Evolutionary conservation across 2,113 vertebrate genomes (phyloP), one percentile per base, ranked within the genome.

Genomic region (Pelecanus crispus): DNA sequence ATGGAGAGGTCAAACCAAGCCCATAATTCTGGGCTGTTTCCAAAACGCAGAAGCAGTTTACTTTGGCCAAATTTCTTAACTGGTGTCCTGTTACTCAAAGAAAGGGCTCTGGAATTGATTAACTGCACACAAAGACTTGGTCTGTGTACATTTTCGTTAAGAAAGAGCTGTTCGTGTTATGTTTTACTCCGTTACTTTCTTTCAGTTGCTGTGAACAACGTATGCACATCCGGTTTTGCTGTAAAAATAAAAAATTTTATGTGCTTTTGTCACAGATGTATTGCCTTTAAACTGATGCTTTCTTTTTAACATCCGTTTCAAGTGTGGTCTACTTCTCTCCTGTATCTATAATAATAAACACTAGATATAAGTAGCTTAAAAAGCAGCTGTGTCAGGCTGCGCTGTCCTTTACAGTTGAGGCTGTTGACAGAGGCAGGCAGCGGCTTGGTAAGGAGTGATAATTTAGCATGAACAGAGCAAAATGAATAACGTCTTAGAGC

Each of bases 31-130:
- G 67, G 44, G 34, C 81, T 75, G 49, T 82, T 91, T 87, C 82
- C 61, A 85, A 92, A 95, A 94, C 74, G 62, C 86, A 92, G 90
- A 84, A 94, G 82, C 66, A 83, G 72, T 96, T 96, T 94, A 62
- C 95, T 92, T 84, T 96, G 92, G 81, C 84, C 56, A n/a, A n/a
- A 34, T 82, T 94, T 96, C 84, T 80, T 93, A 61, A 63, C 50
- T 79, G 62, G 62, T 90, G 49, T 91, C 58, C 55, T 82, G 44
- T 91, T 96, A 93, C 59, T 62, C 63, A 83, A 88, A 77, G n/a
- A 94, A 36, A 72, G 47, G 61, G 56, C 67, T 90, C 95, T 97
- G 96, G 92, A 81, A 85, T 49, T 93, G 83, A 94, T 96, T 96
- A 96, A 74, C 53, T 86, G 58, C 61, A 56, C 40, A 91, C 90